Evolutionary conservation across 2,888 invertebrate genomes (phyloP), one percentile per base, ranked within the genome.

Genomic region (Nephrotoma appendiculata): DNA sequence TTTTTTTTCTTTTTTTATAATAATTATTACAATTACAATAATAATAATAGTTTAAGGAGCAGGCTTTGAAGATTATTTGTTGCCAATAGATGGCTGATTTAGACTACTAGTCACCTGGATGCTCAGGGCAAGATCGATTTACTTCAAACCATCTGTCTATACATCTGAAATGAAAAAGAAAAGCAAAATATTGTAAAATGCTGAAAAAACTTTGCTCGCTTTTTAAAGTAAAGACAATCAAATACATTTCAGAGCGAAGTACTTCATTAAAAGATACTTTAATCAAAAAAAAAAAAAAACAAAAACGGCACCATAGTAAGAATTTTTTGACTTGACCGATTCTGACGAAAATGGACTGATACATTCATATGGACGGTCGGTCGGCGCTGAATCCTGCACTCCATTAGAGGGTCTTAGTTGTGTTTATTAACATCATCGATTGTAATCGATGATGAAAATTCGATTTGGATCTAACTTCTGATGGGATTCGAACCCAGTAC

Each of bases 91-190:
- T 42, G 85, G 44, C 85, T 6, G 45, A 85, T 85, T 85, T 85
- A 44, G 85, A 85, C 89, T 91, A 92, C 94, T 95, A 98, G 94
- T 98, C 98, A 90, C 97, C 96, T 89, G 99, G 99, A 93, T 99
- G 99, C 93, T 99, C 99, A 87, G 99, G 99, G 93, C 99, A 99
- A 90, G 98, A 98, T 92, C 99, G 96, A 94, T 99, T 99, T 92
- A 98, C 97, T 93, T 98, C 97, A 93, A 99, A 99, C 99, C 99
- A 99, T 93, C 96, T 96, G 94, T 99, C 99, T 93, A 99, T 99
- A 94, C 99, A 99, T 92, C 98, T 99, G 94, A 86, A 95, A 88
- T 88, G 86, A 85, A 83, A 57, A 84, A 15, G 85, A 19, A 44
- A 48, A 86, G 57, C 86, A 71, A 86, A n/a, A 86, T 41, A 43